Evolutionary conservation across 2,888 invertebrate species (phyloP).

Genomic region (Isoperla grammatica): DNA sequence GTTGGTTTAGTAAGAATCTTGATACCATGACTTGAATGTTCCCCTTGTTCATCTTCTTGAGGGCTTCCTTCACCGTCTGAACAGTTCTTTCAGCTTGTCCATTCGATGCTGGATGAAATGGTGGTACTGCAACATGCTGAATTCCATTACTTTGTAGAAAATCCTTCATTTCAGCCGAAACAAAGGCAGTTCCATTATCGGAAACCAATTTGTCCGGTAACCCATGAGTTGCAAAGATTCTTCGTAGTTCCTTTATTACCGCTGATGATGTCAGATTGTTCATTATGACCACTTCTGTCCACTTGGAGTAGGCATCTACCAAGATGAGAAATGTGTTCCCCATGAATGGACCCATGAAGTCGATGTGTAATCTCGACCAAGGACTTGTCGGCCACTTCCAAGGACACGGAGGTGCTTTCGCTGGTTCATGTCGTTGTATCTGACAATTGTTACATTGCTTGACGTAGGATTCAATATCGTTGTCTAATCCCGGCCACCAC

Average conservation of each 20-base stretch:
- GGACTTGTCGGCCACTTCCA: too few relatives aligned
- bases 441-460: constrained; percentile 22
- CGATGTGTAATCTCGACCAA: constrained; percentile 31
- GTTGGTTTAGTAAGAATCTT: too few relatives aligned
- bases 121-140: too few relatives aligned
- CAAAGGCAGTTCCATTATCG: constrained; percentile 35
- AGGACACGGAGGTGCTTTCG: too few relatives aligned
- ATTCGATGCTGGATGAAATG: too few relatives aligned
- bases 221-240: constrained; percentile 30
- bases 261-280: constrained; percentile 20
- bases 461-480: constrained; percentile 23
- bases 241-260: constrained; percentile 26
- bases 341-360: constrained; percentile 32
- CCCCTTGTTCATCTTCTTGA: too few relatives aligned
- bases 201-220: constrained; percentile 32
- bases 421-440: constrained; percentile 28
- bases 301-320: constrained; percentile 33
- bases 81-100: too few relatives aligned
- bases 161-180: constrained; percentile 31
- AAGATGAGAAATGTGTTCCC: constrained; percentile 31
- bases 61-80: too few relatives aligned
- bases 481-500: constrained; percentile 26
- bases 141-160: constrained; percentile 32
- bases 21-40: too few relatives aligned
- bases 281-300: too few relatives aligned